Conservation (phyloP, 2,888 invertebrate species). For the Tipula lateralis region DNA sequence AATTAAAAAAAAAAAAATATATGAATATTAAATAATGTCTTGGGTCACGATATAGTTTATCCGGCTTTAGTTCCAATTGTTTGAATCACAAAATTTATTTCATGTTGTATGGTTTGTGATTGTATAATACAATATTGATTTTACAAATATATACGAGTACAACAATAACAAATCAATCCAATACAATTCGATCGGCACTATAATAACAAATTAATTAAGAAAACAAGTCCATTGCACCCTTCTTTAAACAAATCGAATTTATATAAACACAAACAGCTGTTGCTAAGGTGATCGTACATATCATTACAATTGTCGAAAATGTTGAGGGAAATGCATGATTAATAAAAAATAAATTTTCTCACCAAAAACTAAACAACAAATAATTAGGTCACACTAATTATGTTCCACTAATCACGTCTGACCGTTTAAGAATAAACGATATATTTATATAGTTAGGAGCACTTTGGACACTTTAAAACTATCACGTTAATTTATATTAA, state of each 20-base stretch:
- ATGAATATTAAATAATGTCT: background rate
- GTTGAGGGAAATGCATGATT: background rate
- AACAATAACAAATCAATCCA: background rate
- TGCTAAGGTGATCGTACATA: background rate
- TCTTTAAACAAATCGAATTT: background rate
- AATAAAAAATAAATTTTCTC: background rate
- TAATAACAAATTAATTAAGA: background rate
- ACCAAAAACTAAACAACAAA: background rate
- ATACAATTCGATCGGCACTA: background rate
- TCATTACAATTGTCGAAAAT: too few relatives aligned
- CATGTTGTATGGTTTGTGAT: too few relatives aligned
- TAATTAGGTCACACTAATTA: constrained; percentile 16
- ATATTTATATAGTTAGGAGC: too few relatives aligned
- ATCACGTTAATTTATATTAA: background rate
- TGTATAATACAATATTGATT: too few relatives aligned
- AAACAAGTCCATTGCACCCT: background rate
- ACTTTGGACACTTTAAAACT: background rate
- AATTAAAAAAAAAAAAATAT: background rate
- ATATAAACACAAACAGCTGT: background rate
- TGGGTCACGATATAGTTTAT: background rate
- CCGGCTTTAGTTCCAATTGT: background rate
- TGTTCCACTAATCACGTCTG: background rate
- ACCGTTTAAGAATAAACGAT: background rate
- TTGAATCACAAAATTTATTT: background rate
- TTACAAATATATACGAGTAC: too few relatives aligned